Evolutionary conservation across 2,797 vertebrate species (phyloP), one percentile per base, ranked within the genome.

Genomic region (Phrynocephalus forsythii): DNA sequence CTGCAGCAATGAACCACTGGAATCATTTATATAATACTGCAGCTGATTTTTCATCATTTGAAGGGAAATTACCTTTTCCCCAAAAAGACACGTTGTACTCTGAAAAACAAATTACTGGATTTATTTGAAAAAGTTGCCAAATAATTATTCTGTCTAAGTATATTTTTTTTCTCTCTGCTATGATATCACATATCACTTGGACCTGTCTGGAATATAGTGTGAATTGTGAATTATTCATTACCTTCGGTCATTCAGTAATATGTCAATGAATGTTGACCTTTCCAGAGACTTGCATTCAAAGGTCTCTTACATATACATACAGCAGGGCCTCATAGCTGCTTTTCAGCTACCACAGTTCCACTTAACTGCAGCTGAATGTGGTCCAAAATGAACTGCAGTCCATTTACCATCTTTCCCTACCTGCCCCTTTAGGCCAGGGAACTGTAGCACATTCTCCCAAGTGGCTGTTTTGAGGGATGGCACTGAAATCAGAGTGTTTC

Each of bases 151-250:
- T 73, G 7, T 86, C 20, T 24, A 69, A 67, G 9, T 56, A 13
- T 10, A 44, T 56, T 67, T 67, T 77, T 44, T 87, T 44, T 83
- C 7, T 81, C 79, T 75, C 3, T 86, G 66, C 66, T 9, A 69
- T 38, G 16, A 56, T 38, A 68, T 52, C 26, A 22, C 33, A 82
- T 24, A 11, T 22, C 52, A 66, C 66, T 33, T 82, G n/a, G 13
- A 76, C 33, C 3, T 22, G 28, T 24, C 5, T 73, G 78, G n/a
- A 44, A 81, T 48, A 5, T 44, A 44, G 15, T 22, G 10, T 63
- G 71, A 84, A 84, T 66, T 79, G 10, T 63, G 71, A 84, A 84
- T 66, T 79, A 52, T 69, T 86, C 50, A 86, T 48, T 22, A 52
- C 30, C n/a, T 33, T 15, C 30, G 30, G n/a, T 52, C n/a, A 38